Evolutionary conservation across 1,140 invertebrate genomes (phyloP).

Genomic region (Anoplolepis gracilipes): DNA sequence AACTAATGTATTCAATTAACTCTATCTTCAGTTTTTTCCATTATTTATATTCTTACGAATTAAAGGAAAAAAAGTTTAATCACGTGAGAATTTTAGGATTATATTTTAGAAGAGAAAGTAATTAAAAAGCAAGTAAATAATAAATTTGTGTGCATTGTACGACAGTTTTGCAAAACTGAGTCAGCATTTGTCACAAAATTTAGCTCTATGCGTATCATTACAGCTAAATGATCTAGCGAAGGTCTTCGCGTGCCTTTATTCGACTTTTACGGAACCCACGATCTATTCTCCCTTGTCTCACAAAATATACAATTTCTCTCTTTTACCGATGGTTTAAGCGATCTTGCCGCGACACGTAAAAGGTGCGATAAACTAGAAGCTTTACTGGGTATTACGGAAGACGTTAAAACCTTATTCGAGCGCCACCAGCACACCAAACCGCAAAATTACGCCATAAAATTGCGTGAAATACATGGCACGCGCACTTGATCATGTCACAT

Average conservation of each 20-base stretch:
- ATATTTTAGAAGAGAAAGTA: neutral
- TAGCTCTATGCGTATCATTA: neutral
- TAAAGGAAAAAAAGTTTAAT: neutral
- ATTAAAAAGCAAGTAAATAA: neutral
- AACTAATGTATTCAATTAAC: neutral
- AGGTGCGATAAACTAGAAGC: conserved; percentile 72
- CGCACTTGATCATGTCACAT: conserved; percentile 25
- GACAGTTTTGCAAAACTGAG: neutral
- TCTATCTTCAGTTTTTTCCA: neutral
- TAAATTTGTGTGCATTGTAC: neutral
- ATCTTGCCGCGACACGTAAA: conserved; percentile 60
- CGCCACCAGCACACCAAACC: neutral
- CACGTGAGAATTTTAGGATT: neutral
- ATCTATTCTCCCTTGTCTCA: neutral
- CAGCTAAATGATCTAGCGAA: conserved; percentile 4
- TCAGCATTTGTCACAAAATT: no score
- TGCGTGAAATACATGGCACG: conserved; percentile 45
- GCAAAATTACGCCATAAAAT: conserved; percentile 73
- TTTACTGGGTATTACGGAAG: conserved; percentile 68
- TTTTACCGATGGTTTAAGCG: conserved; percentile 12
- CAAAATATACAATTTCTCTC: conserved; percentile 48
- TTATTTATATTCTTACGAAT: neutral
- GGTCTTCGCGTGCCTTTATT: neutral
- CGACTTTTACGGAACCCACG: conserved; percentile 14
- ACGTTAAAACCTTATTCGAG: conserved; percentile 71